A percentile compares a stretch with the other conserved stretches of the same genome.
Conservation (phyloP, 2,113 vertebrate species). For the Dolichallabes microphthalmus region DNA sequence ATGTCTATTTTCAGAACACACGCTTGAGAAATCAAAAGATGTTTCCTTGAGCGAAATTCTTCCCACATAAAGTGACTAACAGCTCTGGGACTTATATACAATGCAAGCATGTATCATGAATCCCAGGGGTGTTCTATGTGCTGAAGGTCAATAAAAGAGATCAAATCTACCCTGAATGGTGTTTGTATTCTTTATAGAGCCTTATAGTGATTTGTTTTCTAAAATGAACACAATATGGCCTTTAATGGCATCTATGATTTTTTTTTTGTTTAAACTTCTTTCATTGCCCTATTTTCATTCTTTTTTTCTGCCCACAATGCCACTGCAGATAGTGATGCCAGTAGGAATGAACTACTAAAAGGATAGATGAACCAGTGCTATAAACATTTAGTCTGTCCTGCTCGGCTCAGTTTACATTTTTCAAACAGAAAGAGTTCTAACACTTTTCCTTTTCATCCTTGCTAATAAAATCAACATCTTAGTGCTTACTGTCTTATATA, state of each 20-base stretch:
- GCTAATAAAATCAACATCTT: neutral
- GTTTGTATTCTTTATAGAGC: neutral
- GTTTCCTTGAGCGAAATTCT: neutral
- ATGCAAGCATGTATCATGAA: neutral
- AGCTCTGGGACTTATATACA: neutral
- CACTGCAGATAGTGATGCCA: neutral
- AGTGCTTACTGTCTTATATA: neutral
- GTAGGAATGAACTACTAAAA: neutral
- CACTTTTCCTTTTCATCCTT: neutral
- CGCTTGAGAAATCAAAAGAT: neutral
- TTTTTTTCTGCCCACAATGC: neutral
- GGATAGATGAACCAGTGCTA: neutral
- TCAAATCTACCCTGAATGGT: neutral
- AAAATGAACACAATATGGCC: neutral
- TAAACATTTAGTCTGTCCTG: neutral
- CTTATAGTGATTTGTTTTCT: neutral
- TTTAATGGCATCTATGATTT: too few relatives aligned
- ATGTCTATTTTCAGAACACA: conserved; percentile 4
- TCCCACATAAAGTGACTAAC: conserved; percentile 24
- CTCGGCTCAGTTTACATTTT: neutral
- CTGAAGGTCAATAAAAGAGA: conserved; percentile 29
- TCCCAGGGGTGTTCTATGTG: neutral
- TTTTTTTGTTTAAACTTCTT: neutral
- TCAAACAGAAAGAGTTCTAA: neutral
- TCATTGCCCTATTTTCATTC: neutral